Evolutionary conservation across 2,888 invertebrate genomes (phyloP), one percentile per base, ranked within the genome.

Genomic region (Campoletis raptor): DNA sequence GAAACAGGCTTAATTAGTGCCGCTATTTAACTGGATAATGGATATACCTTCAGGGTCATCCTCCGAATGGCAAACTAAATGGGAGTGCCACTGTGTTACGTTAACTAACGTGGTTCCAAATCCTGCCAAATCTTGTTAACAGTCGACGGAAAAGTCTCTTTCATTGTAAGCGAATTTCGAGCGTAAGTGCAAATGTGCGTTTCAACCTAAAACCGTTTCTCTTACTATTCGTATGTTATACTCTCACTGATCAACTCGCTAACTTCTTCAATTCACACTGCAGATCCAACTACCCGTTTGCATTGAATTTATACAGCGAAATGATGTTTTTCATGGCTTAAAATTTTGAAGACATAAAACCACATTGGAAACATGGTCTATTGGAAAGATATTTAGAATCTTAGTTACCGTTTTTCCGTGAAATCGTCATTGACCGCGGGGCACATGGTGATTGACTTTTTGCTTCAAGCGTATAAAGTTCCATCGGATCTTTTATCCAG

Each of bases 1-100:
- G 88, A 91, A 93, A 93, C 91, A 90, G 91, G 93, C 93, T 93
- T 93, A 93, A 94, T 93, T 94, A 92, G 89, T 88, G 89, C 85
- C 89, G 89, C 90, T 87, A 86, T 91, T 89, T 91, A 93, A 92
- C 90, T 89, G 90, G 93, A 92, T 93, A 92, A 93, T 90, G 91
- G 90, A 69, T 73, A 81, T 70, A 15, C 81, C 81, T 42, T 57
- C 42, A 74, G 30, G 69, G 78, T 74, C 78, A 83, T 76, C 81
- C 74, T 18, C 76, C 36, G 67, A 48, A 61, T 64, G 48, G 61
- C 21, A 37, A 48, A 36, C 67, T 77, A 90, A 92, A 93, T 92
- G 92, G 92, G 90, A 89, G 89, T 92, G 90, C 42, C 12, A 61
- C 88, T 92, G 90, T 94, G 94, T 94, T 91, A 90, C 88, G 89